Base-by-base conservation (phyloP, 2,888 invertebrate genomes). In the Dolomedes plantarius region DNA sequence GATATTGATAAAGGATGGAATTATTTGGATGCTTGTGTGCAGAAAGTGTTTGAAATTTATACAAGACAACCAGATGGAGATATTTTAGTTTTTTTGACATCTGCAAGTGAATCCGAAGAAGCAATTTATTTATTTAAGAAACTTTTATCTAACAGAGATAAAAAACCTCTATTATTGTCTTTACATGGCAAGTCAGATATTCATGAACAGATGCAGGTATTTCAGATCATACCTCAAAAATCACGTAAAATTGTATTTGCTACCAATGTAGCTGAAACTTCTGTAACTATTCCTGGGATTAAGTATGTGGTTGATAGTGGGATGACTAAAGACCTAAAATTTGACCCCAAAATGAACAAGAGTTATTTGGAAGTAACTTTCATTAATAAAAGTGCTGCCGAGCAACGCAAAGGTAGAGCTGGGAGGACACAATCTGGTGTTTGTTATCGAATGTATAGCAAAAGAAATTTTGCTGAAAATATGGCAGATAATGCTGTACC, bases 221-320 rank as follows among this genome's bases (percentile, higher is more conserved):
- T 91, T 88, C 64, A 82, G 0, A 71, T 62, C 0, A 68, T 11
- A 11, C 7, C 28, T 5, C 11, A 19, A 19, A n/a, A 11, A n/a
- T 78, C 89, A 31, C 88, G 91, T 62, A 92, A 91, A 87, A 88
- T 91, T 16, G 90, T 92, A 2, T 91, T 91, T 90, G 91, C 91
- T 2, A 92, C 92, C 13, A 91, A 92, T 89, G 89, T 90, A 79
- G 92, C 92, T 1, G 92, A 92, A 88, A 92, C 92, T 0, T 91
- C 91, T 0, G 88, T 92, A 0, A 92, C 92, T 2, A 91, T 92
- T 65, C 91, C 91, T 32, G 91, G 91, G 2, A 90, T 92, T 13
- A 90, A 90, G 65, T 91, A 90, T 89, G 92, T 92, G 0, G 88
- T 92, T 11, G 92, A 92, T 88, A 90, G 90, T 19, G 92, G 92